Conservation (phyloP, 2,113 vertebrate genomes). For the Girardinichthys multiradiatus region DNA sequence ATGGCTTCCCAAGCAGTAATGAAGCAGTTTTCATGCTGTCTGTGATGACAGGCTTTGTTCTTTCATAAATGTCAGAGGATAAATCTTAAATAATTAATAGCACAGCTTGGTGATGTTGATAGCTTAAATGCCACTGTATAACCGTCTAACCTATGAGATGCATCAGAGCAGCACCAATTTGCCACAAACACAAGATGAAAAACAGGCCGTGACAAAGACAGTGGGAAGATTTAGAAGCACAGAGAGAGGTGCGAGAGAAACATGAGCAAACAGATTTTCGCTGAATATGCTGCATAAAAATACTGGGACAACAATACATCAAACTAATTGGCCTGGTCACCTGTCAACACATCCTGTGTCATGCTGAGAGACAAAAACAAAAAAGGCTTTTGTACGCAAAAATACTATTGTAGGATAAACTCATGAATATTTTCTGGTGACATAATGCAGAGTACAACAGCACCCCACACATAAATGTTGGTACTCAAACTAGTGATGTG, state of each 20-base stretch:
- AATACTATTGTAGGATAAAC: constrained; percentile 17
- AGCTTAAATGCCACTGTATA: constrained; percentile 27
- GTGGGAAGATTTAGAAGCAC: constrained; percentile 35
- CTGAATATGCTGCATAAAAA: constrained; percentile 48
- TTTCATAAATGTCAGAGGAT: not conserved
- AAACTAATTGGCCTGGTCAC: constrained; percentile 63
- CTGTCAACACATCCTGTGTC: constrained; percentile 45
- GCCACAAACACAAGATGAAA: constrained; percentile 6
- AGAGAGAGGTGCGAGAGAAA: constrained; percentile 11
- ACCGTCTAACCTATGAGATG: constrained; percentile 6
- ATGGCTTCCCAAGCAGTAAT: not conserved
- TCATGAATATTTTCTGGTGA: constrained; percentile 14
- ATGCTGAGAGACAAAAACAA: constrained; percentile 29
- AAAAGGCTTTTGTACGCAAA: constrained; percentile 47
- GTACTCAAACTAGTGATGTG: constrained; percentile 6
- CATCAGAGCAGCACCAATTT: not conserved
- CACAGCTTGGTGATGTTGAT: constrained; percentile 7
- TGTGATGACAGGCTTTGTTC: constrained; percentile 10
- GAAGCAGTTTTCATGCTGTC: not conserved
- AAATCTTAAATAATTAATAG: constrained; percentile 19
- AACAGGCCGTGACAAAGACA: constrained; percentile 34
- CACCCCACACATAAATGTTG: constrained; percentile 8
- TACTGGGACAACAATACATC: constrained; percentile 54
- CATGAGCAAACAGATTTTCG: constrained; percentile 34
- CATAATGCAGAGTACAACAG: constrained; percentile 19